Evolutionary conservation across 2,797 vertebrate species (phyloP).

Genomic region (Sebastiscus albofasciatus): DNA sequence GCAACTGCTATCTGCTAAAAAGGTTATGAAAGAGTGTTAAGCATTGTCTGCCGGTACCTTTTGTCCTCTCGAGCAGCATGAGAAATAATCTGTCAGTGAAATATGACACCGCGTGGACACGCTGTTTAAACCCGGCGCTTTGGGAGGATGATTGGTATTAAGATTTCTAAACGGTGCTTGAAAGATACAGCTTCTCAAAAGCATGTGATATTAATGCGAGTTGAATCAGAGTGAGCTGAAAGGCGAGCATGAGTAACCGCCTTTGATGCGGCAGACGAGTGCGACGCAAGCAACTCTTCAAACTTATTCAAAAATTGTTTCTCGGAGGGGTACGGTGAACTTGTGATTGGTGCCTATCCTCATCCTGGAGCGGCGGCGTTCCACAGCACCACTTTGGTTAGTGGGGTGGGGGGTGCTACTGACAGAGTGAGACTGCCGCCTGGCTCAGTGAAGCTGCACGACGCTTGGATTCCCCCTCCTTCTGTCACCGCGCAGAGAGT

Average conservation of each 20-base stretch:
- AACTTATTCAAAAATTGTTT: slow-evolving; percentile 58
- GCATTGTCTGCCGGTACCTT: background rate
- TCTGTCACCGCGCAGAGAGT: slow-evolving; percentile 59
- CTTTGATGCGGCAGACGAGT: slow-evolving; percentile 54
- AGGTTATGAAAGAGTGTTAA: slow-evolving; percentile 19
- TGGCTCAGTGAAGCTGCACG: slow-evolving; percentile 60
- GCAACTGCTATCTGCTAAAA: slow-evolving; percentile 16
- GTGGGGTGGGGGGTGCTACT: slow-evolving; percentile 3
- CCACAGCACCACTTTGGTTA: slow-evolving; percentile 34
- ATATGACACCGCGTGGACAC: background rate
- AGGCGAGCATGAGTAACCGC: slow-evolving; percentile 13
- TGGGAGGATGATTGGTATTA: slow-evolving; percentile 12
- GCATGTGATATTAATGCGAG: slow-evolving; percentile 1
- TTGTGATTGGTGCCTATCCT: slow-evolving; percentile 65
- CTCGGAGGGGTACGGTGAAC: slow-evolving; percentile 38
- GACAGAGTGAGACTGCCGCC: slow-evolving; percentile 56
- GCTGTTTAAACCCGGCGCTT: background rate
- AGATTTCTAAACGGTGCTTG: slow-evolving; percentile 20
- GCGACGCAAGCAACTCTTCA: slow-evolving; percentile 19
- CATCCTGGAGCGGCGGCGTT: slow-evolving; percentile 36
- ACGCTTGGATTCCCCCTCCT: slow-evolving; percentile 62
- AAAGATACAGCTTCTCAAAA: slow-evolving; percentile 25
- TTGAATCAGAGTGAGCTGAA: slow-evolving; percentile 26
- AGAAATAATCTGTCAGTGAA: slow-evolving; percentile 15
- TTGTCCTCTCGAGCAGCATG: background rate